These are phyloP conservation scores for Tapirus indicus DNA, from an alignment of 2,797 vertebrate genomes.

Conservation along the genomic window DNA sequence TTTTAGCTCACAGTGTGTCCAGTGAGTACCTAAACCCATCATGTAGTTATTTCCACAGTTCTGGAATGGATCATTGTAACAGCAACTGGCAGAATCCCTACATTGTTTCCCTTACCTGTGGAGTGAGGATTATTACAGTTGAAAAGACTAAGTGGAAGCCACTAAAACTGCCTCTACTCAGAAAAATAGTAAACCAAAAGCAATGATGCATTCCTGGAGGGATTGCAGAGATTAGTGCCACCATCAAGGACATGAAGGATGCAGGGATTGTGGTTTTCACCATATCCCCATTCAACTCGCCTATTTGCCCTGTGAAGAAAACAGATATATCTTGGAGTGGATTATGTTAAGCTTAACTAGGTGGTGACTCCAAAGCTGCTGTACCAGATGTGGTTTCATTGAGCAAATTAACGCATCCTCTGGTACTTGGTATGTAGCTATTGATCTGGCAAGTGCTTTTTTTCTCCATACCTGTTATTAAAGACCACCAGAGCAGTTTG, in stretches of 20 bases:
- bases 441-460: neutral
- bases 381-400: neutral
- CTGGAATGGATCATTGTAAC: neutral
- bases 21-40: neutral
- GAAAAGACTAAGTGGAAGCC: neutral
- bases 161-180: neutral
- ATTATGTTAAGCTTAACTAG: neutral
- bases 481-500: neutral
- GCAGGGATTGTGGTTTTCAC: neutral
- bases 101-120: neutral
- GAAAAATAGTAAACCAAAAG: neutral
- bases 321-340: neutral
- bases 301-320: neutral
- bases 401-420: neutral
- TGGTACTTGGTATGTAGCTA: neutral
- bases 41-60: neutral
- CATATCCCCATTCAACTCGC: neutral
- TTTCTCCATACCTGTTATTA: neutral
- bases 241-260: neutral
- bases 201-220: neutral
- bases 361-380: neutral
- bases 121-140: neutral
- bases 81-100: neutral
- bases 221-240: neutral
- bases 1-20: neutral